Evolutionary conservation across 2,113 vertebrate species (phyloP), one percentile per base, ranked within the genome.

Genomic region (Hippoglossus stenolepis): DNA sequence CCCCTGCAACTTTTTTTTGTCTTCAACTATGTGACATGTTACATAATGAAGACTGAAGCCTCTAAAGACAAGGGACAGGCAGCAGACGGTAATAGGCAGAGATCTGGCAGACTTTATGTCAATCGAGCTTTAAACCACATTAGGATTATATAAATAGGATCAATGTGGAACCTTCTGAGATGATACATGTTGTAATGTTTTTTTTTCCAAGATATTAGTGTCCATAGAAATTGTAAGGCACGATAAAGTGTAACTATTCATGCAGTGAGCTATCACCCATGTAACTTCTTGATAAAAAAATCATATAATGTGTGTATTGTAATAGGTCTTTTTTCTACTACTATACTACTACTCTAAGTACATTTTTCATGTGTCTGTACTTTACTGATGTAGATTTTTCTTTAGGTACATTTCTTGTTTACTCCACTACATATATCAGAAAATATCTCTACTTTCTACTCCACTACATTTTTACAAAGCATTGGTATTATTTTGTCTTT

Each of bases 141-240:
- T 62, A 21, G 45, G 67, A 84, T 85, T 81, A 80, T 70, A 77
- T 57, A 54, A 81, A 85, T 79, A 65, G 72, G 68, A 83, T 83
- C 60, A 67, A 67, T 64, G 64, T 26, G 65, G 43, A 77, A 74
- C 67, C 56, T 66, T 71, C 38, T 35, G 26, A 68, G 35, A 53
- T 43, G 40, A 73, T 68, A 47, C n/a, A 31, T 68, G 54, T 68
- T 47, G 49, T 4, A 20, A 24, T 57, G 1, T 12, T 1, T 57
- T 21, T 10, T 56, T 23, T 21, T 14, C 53, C 23, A 17, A 51
- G 5, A 8, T 20, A 51, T 14, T 17, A n/a, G 49, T 20, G 5
- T 51, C 49, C 18, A n/a, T 38, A 38, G 35, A 38, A 31, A 31
- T 31, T 31, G 31, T 31, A 31, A 31, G 31, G 31, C 31, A 31